Percentiles rank a stretch among this genome's conserved stretches.
Conservation (phyloP, 1,140 invertebrate genomes). For the Metaphire vulgaris region DNA sequence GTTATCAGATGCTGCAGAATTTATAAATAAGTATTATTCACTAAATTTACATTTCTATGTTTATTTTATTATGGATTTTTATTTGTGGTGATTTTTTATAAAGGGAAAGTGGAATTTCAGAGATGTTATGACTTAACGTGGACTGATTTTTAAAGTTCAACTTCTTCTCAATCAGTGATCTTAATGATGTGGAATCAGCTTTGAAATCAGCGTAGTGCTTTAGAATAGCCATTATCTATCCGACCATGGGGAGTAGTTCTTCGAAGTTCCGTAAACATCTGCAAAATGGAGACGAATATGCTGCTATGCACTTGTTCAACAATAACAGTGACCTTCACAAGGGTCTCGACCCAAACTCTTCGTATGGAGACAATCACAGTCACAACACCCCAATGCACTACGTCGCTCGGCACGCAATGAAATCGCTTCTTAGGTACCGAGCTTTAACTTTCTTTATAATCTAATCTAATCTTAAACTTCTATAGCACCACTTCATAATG, state of each 20-base stretch:
- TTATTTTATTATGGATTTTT: background rate
- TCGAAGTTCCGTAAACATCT: constrained; percentile 67
- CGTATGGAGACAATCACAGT: constrained; percentile 63
- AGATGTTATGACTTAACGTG: too few species aligned
- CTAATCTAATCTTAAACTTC: too few species aligned
- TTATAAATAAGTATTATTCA: too few species aligned
- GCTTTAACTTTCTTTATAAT: too few species aligned
- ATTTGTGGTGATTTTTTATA: background rate
- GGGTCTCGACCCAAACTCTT: constrained; percentile 64
- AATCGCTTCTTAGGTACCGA: constrained; percentile 61
- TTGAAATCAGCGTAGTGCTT: too few species aligned
- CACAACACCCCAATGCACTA: constrained; percentile 66
- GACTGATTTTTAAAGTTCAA: background rate
- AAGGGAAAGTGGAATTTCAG: background rate
- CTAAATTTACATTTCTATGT: background rate
- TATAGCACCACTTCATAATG: too few species aligned
- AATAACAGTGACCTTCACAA: constrained; percentile 61
- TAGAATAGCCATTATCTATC: background rate
- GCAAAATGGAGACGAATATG: constrained; percentile 66
- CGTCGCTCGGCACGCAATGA: constrained; percentile 63
- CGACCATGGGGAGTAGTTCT: constrained; percentile 61
- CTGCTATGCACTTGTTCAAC: constrained; percentile 62
- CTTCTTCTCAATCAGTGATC: too few species aligned
- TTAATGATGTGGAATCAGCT: too few species aligned
- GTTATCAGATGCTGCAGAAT: too few species aligned